Conservation (phyloP, 1,140 invertebrate species). For the Bombus huntii region DNA sequence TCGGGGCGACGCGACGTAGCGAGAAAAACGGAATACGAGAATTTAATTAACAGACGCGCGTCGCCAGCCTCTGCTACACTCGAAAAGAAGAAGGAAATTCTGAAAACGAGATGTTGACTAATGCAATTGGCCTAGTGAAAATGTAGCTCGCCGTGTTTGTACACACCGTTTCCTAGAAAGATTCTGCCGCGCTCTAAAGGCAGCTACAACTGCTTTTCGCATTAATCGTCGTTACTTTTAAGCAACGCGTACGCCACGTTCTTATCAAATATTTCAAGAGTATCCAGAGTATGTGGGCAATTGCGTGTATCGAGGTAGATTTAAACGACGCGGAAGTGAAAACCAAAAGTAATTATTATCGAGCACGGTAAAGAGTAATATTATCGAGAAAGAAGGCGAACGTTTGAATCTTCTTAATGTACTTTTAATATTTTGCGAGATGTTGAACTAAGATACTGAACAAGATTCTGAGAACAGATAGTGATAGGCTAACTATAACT, state of each 20-base stretch:
- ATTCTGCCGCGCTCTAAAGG: too few relatives aligned
- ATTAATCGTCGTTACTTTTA: neutral
- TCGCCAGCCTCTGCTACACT: neutral
- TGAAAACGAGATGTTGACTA: neutral
- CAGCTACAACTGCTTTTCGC: too few relatives aligned
- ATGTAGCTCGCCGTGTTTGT: neutral
- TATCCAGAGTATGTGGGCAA: neutral
- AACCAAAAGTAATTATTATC: too few relatives aligned
- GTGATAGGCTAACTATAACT: rapidly evolving
- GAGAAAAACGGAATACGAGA: slow-evolving; percentile 25
- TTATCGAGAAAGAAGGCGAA: too few relatives aligned
- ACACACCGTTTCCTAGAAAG: too few relatives aligned
- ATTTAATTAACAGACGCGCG: slow-evolving; percentile 53
- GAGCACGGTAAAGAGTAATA: too few relatives aligned
- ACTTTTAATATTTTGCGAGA: too few relatives aligned
- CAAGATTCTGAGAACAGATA: too few relatives aligned
- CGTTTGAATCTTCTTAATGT: too few relatives aligned
- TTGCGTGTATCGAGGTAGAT: too few relatives aligned
- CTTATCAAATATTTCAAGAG: neutral
- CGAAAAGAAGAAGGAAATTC: slow-evolving; percentile 27
- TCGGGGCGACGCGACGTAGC: neutral
- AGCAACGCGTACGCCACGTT: neutral
- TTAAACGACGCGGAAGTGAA: too few relatives aligned
- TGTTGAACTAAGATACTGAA: too few relatives aligned
- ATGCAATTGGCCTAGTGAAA: slow-evolving; percentile 10